Evolutionary conservation across 1,140 invertebrate genomes (phyloP).

Genomic region (Aradophagus sp.): DNA sequence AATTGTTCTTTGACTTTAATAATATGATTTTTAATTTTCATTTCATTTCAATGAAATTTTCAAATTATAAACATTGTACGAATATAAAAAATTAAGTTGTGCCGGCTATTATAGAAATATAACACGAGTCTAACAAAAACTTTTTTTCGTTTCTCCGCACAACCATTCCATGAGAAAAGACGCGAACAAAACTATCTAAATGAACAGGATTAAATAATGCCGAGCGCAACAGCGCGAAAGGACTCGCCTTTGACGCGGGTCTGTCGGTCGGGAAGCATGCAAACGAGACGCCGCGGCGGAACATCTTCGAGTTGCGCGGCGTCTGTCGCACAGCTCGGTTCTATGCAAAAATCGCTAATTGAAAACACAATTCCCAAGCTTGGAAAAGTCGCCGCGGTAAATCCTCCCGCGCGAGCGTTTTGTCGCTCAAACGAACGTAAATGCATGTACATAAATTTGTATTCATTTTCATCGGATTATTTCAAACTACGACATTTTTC

Average conservation of each 20-base stretch:
- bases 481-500: conserved; percentile 20
- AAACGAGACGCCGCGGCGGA: conserved; percentile 13
- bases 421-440: conserved; percentile 6
- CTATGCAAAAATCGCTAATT: conserved; percentile 11
- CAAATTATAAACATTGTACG: too few relatives aligned
- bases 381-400: conserved; percentile 7
- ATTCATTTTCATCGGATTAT: conserved; percentile 20
- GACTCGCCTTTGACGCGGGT: conserved; percentile 5
- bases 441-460: conserved; percentile 27
- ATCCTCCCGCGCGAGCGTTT: conserved; percentile 6
- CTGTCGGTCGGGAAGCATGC: background rate
- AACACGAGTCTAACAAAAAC: too few relatives aligned
- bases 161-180: too few relatives aligned
- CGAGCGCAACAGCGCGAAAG: conserved; percentile 1
- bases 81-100: too few relatives aligned
- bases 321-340: conserved; percentile 1
- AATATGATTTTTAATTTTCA: too few relatives aligned
- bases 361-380: conserved; percentile 10
- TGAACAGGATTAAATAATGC: conserved; percentile 20
- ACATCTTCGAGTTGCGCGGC: too few relatives aligned
- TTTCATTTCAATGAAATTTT: too few relatives aligned
- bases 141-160: too few relatives aligned
- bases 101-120: too few relatives aligned
- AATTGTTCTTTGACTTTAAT: too few relatives aligned
- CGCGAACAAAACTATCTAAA: too few relatives aligned